phyloP scores from a whole-genome alignment of 2,113 vertebrate genomes.

The Sminthopsis crassicaudata region DNA sequence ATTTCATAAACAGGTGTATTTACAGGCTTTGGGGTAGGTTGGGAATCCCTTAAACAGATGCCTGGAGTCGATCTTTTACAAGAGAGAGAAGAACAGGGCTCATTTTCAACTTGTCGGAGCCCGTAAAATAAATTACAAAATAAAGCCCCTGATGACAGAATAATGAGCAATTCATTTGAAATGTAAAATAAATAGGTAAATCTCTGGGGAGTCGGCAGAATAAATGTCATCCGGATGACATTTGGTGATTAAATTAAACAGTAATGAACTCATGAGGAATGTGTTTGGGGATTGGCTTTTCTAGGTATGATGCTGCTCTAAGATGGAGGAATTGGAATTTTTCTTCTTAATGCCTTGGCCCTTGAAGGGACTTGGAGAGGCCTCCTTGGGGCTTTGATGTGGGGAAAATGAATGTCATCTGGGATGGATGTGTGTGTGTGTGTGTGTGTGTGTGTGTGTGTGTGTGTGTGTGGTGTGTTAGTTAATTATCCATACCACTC shows the following conservation, averaged over 20 bases:
- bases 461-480: too few species aligned
- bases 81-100: constrained; percentile 56
- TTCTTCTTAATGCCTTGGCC: neutral
- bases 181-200: constrained; percentile 87
- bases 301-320: constrained; percentile 66
- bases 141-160: constrained; percentile 82
- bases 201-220: constrained; percentile 81
- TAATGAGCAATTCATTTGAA: constrained; percentile 85
- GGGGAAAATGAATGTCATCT: neutral
- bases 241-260: constrained; percentile 86
- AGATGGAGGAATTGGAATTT: constrained; percentile 46
- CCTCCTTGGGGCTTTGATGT: neutral
- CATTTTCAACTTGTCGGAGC: constrained; percentile 79
- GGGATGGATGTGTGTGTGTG: neutral
- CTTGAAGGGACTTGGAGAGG: neutral
- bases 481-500: neutral
- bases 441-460: neutral
- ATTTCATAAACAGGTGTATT: neutral
- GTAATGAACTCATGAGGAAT: constrained; percentile 83
- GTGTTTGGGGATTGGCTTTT: constrained; percentile 56
- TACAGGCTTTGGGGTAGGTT: neutral
- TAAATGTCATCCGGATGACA: constrained; percentile 84
- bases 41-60: neutral
- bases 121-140: constrained; percentile 83
- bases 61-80: constrained; percentile 69